Evolutionary conservation across 2,888 invertebrate genomes (phyloP).

Genomic region (Lamellibrachia satsuma): DNA sequence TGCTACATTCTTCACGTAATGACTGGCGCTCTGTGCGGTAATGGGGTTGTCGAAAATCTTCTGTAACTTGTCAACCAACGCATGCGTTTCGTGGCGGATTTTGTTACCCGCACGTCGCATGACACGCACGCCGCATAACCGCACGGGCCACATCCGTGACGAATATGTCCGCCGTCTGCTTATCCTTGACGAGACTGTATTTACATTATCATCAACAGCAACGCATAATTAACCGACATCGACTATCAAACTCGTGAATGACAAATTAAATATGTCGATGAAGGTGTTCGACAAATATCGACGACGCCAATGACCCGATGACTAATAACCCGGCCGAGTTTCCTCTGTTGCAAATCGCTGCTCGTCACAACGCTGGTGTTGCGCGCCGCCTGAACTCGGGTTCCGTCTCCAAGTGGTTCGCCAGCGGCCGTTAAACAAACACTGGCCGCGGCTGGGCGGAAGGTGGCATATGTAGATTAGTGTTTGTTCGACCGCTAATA

Average conservation of each 20-base stretch:
- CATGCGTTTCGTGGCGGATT: not conserved
- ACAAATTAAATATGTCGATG: not conserved
- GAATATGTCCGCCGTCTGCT: not conserved
- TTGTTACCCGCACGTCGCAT: not conserved
- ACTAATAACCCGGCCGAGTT: not conserved
- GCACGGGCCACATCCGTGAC: not conserved
- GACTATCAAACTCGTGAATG: not conserved
- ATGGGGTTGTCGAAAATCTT: not conserved
- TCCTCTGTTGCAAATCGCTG: not conserved
- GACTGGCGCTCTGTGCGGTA: not conserved
- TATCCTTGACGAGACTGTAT: not conserved
- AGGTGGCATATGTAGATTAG: not conserved
- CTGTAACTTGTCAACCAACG: conserved; percentile 1
- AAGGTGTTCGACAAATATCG: not conserved
- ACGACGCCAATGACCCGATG: not conserved
- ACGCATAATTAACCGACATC: conserved; percentile 13
- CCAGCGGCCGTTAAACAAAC: not conserved
- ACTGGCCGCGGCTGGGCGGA: not conserved
- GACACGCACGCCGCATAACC: not conserved
- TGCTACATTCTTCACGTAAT: not conserved
- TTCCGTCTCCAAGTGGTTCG: not conserved
- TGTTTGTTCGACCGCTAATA: conserved; percentile 5
- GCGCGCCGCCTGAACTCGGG: not conserved
- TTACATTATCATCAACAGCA: not conserved
- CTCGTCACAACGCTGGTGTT: not conserved